Base-by-base conservation (phyloP, 2,888 invertebrate species). In the Athetis lepigone region DNA sequence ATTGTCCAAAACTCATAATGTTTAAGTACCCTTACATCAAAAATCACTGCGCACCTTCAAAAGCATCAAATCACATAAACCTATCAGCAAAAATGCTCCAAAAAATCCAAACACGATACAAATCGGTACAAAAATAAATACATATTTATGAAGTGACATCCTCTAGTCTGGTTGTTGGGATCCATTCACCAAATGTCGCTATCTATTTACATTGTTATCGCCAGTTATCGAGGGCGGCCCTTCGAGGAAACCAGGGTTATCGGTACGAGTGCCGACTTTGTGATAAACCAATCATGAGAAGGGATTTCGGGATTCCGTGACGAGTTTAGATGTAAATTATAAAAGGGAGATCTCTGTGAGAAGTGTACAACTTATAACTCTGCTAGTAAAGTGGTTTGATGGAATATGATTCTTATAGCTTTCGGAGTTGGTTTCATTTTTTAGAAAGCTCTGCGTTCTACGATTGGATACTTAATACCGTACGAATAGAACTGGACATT, bases 191-290 rank as follows among this genome's bases (percentile, higher is more conserved):
- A 83, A 84, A 83, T 64, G 69, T 69, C 67, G 66, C 59, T 80
- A 80, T 80, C 81, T 85, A 75, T 83, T 81, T 78, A 79, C 82
- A 81, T 76, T 73, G 80, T 81, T 86, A 86, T 87, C 85, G 70
- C 19, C 60, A 64, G 71, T 84, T 86, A 86, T 87, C 86, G 77
- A 67, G 80, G 88, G 87, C 86, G 83, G 82, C 76, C 85, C 84
- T 88, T 88, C 86, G 79, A 80, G 84, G 88, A 89, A 89, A 81
- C 72, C 70, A 58, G 80, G 87, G 88, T 88, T 89, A 89, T 89
- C 89, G 72, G 62, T 69, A 77, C 72, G 73, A 75, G 59, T 62
- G 43, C 59, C 68, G 77, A 69, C 75, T 75, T 43, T 60, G 51
- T 67, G 80, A 80, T 80, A 80, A 80, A 71, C 71, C 64, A 69